Percentiles rank a stretch among this genome's conserved stretches.
Conservation (phyloP, 1,140 invertebrate species). For the Drosophila biarmipes region DNA sequence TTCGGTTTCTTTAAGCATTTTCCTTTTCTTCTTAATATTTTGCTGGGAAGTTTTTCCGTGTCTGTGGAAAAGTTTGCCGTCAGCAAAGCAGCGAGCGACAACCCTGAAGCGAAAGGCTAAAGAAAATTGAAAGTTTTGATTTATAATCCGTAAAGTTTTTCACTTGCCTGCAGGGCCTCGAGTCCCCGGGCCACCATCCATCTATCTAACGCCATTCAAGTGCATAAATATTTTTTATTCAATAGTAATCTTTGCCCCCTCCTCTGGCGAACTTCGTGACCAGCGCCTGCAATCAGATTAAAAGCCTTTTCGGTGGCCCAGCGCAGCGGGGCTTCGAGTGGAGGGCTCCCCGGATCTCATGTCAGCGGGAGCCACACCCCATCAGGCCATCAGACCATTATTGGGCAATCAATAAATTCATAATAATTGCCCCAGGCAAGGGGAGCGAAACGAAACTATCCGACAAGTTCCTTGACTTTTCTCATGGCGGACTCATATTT, state of each 20-base stretch:
- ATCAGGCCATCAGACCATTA: slow-evolving; percentile 31
- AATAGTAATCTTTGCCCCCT: slow-evolving; percentile 30
- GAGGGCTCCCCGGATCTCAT: slow-evolving; percentile 9
- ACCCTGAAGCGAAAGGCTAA: slow-evolving; percentile 46
- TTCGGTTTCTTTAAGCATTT: background rate
- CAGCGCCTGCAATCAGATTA: slow-evolving; percentile 75
- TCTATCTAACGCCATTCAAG: slow-evolving; percentile 73
- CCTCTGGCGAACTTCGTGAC: slow-evolving; percentile 52
- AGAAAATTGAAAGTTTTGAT: slow-evolving; percentile 81
- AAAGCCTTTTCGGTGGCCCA: slow-evolving; percentile 66
- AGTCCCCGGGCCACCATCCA: slow-evolving; percentile 32
- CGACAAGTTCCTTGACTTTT: slow-evolving; percentile 54
- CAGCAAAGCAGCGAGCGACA: slow-evolving; percentile 47
- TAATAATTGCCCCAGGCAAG: slow-evolving; percentile 74
- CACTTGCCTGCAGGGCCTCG: slow-evolving; percentile 35
- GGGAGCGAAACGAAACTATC: slow-evolving; percentile 59
- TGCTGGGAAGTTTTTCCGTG: slow-evolving; percentile 29
- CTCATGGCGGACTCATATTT: slow-evolving; percentile 58
- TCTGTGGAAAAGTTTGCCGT: slow-evolving; percentile 68
- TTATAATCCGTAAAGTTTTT: slow-evolving; percentile 77
- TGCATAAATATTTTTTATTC: slow-evolving; percentile 78
- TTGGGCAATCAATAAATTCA: slow-evolving; percentile 79
- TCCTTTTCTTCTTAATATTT: slow-evolving; percentile 1
- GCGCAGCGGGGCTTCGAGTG: slow-evolving; percentile 10
- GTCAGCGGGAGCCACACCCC: slow-evolving; percentile 31